Evolutionary conservation across 2,113 vertebrate genomes (phyloP), one percentile per base, ranked within the genome.

Genomic region (Crotalus horridus): DNA sequence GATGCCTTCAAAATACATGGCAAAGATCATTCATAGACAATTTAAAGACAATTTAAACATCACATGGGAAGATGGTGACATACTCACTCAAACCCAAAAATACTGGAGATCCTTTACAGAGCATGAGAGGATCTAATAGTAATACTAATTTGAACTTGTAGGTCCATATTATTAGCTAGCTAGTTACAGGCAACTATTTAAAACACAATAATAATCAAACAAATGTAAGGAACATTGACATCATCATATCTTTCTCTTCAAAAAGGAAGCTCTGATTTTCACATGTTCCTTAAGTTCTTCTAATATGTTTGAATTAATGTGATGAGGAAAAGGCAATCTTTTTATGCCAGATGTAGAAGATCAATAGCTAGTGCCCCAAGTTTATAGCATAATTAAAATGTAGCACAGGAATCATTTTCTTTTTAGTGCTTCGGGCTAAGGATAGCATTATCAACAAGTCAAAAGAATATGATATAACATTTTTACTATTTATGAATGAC

Each of bases 311-410:
- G 93, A 95, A 94, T 94, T 92, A 96, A 23, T 89, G 94, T 95
- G 92, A 93, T 92, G 97, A 94, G 92, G 93, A 96, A 93, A 96
- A 96, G 94, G 85, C 85, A 9, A 96, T 95, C 94, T 96, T 96
- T 95, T 96, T 92, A 95, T 88, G 93, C 95, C 96, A 97, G 96
- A 97, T 97, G 96, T 94, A 97, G 95, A 97, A 97, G 97, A 98
- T 98, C 98, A 98, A 97, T 98, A 98, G 96, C 95, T 96, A 96
- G 96, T 98, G 97, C 94, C 90, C 93, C 94, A 97, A 97, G 96
- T 98, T 98, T 98, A 98, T 96, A 92, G 97, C 94, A 97, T 97
- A 98, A 98, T 98, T 98, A 98, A 98, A 98, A 98, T 97, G 96
- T 97, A 96, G 96, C 98, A 97, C 96, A 97, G 96, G 95, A 97